These are phyloP conservation scores for Euglossa dilemma DNA, from an alignment of 1,140 invertebrate species.

Conservation along the genomic window DNA sequence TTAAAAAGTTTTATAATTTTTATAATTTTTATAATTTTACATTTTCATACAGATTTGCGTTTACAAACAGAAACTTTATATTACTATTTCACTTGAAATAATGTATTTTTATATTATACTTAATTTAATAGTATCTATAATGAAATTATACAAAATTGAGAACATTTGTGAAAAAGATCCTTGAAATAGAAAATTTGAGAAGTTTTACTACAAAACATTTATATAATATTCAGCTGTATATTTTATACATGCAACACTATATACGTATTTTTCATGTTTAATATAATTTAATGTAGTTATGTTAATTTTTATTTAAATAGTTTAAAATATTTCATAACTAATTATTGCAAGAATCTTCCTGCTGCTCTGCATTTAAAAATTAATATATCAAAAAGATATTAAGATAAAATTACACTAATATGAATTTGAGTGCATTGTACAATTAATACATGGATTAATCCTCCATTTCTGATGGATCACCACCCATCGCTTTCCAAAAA, in stretches of 20 bases:
- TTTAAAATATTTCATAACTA: slow-evolving; percentile 1
- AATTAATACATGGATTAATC: slow-evolving; percentile 63
- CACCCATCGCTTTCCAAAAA: slow-evolving; percentile 91
- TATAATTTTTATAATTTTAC: background rate
- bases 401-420: background rate
- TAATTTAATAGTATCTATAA: background rate
- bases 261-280: background rate
- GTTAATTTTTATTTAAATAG: background rate
- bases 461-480: slow-evolving; percentile 88
- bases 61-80: background rate
- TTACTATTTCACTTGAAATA: background rate
- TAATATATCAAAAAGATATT: slow-evolving; percentile 10
- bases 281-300: background rate
- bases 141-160: background rate
- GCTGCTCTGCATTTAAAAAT: background rate
- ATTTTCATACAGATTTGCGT: background rate
- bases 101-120: background rate
- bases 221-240: background rate
- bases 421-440: background rate
- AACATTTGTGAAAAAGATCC: background rate
- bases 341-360: background rate
- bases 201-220: background rate
- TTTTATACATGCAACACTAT: background rate
- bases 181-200: background rate
- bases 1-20: background rate